phyloP scores from a whole-genome alignment of 1,140 invertebrate genomes.

The Tetramorium simillimum region DNA sequence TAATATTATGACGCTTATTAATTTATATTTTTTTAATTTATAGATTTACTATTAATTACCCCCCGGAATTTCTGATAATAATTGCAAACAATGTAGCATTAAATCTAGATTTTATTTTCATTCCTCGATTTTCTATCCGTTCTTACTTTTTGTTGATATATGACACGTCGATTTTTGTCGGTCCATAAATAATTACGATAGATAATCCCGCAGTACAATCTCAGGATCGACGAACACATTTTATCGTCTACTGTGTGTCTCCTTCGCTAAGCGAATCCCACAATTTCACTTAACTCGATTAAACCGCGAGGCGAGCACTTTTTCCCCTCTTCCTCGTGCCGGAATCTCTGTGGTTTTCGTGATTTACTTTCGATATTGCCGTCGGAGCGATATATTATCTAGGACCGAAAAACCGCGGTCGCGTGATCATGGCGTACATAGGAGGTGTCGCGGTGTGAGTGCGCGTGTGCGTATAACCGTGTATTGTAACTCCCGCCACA shows the following conservation, averaged over 20 bases:
- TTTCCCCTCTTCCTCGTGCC: constrained; percentile 65
- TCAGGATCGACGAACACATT: constrained; percentile 56
- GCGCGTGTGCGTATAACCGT: constrained; percentile 2
- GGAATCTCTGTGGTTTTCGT: constrained; percentile 68
- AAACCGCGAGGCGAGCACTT: constrained; percentile 72
- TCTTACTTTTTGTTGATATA: constrained; percentile 25
- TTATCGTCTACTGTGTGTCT: constrained; percentile 50
- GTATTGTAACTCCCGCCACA: constrained; percentile 26
- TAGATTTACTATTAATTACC: constrained; percentile 1
- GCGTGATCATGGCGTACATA: constrained; percentile 55
- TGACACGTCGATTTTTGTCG: constrained; percentile 45
- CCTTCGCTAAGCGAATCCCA: constrained; percentile 62
- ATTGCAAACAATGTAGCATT: background rate
- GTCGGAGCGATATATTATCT: constrained; percentile 71
- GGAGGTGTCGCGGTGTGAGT: constrained; percentile 18
- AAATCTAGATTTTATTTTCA: constrained; percentile 22
- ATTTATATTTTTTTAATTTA: background rate
- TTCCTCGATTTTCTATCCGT: background rate
- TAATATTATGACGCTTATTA: background rate
- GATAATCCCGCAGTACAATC: constrained; percentile 52
- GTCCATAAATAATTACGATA: constrained; percentile 60
- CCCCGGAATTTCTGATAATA: background rate
- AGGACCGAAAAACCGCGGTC: constrained; percentile 69
- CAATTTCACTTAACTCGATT: constrained; percentile 76
- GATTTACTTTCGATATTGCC: constrained; percentile 75